Base-by-base conservation (phyloP, 2,797 vertebrate genomes). In the Takifugu ocellatus region DNA sequence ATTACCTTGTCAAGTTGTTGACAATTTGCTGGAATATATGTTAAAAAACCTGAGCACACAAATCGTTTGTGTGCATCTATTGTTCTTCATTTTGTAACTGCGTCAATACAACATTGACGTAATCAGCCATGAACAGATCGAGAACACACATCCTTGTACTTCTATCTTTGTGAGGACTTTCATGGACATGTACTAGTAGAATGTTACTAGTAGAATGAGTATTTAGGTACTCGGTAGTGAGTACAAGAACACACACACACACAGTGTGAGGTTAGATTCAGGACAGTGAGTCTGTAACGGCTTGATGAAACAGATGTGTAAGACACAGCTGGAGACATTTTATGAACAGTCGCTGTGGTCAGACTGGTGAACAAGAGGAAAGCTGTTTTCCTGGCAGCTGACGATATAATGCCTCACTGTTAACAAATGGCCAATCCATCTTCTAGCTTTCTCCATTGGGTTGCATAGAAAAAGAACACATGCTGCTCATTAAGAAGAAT, bases 401-500 rank as follows among this genome's bases (percentile, higher is more conserved):
- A 17, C 14, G 43, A n/a, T 9, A 56, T 17, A 29, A 49, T 15
- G 14, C 17, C 10, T 29, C 53, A 45, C 49, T 29, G 31, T 25
- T 49, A 36, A 60, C 51, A 49, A 56, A 24, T 3, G 10, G 17
- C 29, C 14, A 2, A 12, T 48, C 25, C 25, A 2, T 48, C 17
- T 11, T 49, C 31, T 1, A 31, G 17, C 8, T 48, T 29, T 53
- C 27, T 26, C 24, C 24, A 25, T 0, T 51, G 25, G 26, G 7
- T 25, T 45, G 3, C 47, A 25, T 1, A 61, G 53, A 21, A 1
- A 16, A 49, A 16, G 5, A 1, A 14, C 5, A 25, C 31, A 5
- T 10, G 14, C 33, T 24, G 12, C 31, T 51, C 53, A 2, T 51
- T 16, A 72, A 76, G 65, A 73, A 51, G 14, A 56, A 84, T 88